These are phyloP conservation scores for Lasioglossum pauxillum DNA, from an alignment of 2,888 invertebrate genomes.

Conservation along the genomic window DNA sequence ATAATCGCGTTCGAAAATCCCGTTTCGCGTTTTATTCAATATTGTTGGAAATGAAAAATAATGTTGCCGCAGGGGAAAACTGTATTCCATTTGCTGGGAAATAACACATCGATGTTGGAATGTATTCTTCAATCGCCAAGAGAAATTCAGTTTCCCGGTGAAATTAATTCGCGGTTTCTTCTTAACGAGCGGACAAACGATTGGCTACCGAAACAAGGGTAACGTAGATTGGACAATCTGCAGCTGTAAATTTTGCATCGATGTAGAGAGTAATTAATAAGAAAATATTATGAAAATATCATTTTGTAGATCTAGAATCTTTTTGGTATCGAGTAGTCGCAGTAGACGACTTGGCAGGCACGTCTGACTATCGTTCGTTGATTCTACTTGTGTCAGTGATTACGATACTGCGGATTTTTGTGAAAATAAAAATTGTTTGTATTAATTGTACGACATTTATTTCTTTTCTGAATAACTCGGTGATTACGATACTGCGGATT, in stretches of 20 bases:
- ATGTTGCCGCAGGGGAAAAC: neutral
- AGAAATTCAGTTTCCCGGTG: neutral
- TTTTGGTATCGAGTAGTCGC: neutral
- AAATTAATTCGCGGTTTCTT: neutral
- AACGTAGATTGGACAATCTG: neutral
- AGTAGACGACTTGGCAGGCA: neutral
- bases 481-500: no score
- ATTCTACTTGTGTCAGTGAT: neutral
- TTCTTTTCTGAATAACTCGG: no score
- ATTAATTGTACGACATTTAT: neutral
- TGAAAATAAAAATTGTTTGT: neutral
- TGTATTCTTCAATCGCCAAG: neutral
- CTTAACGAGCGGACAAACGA: neutral
- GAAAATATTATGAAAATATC: neutral
- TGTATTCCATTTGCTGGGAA: neutral
- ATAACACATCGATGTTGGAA: neutral
- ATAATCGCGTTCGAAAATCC: neutral
- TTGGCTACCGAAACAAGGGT: neutral
- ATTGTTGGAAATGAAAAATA: constrained; percentile 12
- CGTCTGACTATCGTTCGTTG: neutral
- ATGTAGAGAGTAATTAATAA: neutral
- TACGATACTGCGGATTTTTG: no score
- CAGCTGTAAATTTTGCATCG: neutral
- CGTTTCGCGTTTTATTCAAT: neutral
- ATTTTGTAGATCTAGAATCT: neutral